Conservation (phyloP, 2,888 invertebrate genomes). For the Pyrrhosoma nymphula region DNA sequence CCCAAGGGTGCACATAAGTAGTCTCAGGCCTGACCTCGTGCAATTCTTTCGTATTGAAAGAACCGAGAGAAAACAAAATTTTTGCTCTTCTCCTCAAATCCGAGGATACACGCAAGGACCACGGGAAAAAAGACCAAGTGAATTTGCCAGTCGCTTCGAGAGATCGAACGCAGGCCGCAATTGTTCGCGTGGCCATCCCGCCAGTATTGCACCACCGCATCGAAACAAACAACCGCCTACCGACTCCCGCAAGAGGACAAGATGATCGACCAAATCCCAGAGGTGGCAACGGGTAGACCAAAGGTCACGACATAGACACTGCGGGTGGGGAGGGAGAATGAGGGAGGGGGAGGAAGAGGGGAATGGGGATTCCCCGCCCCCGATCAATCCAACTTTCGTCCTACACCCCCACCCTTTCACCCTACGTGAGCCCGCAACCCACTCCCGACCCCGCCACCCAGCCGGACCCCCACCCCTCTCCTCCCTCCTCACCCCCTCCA, state of each 20-base stretch:
- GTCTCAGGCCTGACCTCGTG: too few species aligned
- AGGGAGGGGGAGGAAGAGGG: neutral
- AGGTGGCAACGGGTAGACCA: conserved; percentile 35
- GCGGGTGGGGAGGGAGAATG: neutral
- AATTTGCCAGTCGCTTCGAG: too few species aligned
- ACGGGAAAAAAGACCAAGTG: too few species aligned
- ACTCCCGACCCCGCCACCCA: neutral
- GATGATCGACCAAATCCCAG: conserved; percentile 24
- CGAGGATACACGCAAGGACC: too few species aligned
- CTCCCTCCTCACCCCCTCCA: too few species aligned
- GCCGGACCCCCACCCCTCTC: too few species aligned
- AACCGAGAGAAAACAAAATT: too few species aligned
- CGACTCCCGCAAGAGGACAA: neutral
- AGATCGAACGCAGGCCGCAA: neutral
- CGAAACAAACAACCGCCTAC: neutral
- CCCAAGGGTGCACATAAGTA: too few species aligned
- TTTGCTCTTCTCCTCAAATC: too few species aligned
- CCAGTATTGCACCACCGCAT: neutral
- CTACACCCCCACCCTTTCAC: neutral
- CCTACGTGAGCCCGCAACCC: neutral
- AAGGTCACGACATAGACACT: conserved; percentile 9
- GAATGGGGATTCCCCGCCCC: neutral
- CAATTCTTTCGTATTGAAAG: too few species aligned
- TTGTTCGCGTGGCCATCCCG: neutral
- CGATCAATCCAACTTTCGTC: neutral